These are phyloP conservation scores for Branchellion lobata DNA, from an alignment of 2,888 invertebrate genomes.

Conservation along the genomic window DNA sequence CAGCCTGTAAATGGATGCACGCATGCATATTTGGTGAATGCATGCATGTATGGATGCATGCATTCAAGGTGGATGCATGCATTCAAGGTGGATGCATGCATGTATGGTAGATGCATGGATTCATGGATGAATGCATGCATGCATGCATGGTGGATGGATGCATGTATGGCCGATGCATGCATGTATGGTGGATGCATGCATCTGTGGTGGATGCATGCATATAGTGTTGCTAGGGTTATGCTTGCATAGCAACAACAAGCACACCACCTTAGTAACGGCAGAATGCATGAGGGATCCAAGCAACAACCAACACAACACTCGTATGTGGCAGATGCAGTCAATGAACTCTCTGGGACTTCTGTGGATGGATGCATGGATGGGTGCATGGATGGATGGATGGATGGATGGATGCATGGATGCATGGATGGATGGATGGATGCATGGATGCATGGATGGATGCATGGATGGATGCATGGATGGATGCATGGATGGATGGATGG, in stretches of 20 bases:
- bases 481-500: not conserved
- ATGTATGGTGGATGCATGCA: no score
- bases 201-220: no score
- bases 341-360: conserved; percentile 81
- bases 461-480: not conserved
- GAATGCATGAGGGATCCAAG: conserved; percentile 83
- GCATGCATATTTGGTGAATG: no score
- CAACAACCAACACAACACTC: conserved; percentile 90
- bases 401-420: not conserved
- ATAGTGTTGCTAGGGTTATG: no score
- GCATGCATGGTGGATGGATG: no score
- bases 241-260: no score
- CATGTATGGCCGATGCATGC: no score
- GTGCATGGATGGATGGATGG: not conserved
- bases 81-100: no score
- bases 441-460: not conserved
- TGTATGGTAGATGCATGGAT: no score
- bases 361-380: not conserved
- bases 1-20: conserved; percentile 47
- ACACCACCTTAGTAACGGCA: conserved; percentile 70
- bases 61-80: no score
- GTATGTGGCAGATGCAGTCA: conserved; percentile 89
- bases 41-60: no score
- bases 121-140: no score
- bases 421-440: not conserved